Evolutionary conservation across 2,113 vertebrate genomes (phyloP).

Genomic region (Syrrhaptes paradoxus): DNA sequence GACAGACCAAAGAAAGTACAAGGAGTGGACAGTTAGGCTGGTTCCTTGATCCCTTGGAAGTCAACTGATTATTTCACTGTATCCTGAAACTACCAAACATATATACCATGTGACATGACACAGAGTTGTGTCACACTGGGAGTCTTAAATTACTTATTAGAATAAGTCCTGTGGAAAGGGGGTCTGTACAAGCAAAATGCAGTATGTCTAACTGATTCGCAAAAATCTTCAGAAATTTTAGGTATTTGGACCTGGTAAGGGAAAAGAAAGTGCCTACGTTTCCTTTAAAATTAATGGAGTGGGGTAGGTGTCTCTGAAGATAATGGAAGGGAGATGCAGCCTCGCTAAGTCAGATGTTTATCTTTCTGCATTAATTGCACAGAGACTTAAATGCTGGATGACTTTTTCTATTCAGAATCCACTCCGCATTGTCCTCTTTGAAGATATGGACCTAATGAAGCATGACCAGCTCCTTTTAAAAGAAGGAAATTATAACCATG

Average conservation of each 20-base stretch:
- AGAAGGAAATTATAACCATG: not conserved
- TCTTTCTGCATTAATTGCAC: not conserved
- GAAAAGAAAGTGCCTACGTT: not conserved
- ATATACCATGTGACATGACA: not conserved
- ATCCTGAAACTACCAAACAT: not conserved
- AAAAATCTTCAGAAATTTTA: not conserved
- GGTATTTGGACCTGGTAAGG: not conserved
- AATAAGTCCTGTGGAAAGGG: not conserved
- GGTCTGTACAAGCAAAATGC: not conserved
- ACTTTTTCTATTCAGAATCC: not conserved
- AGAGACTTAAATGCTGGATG: not conserved
- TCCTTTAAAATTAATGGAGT: not conserved
- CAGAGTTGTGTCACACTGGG: not conserved
- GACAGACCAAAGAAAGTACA: not conserved
- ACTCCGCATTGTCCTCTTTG: not conserved
- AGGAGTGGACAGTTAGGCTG: not conserved
- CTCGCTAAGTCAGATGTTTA: not conserved
- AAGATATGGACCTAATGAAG: constrained; percentile 23
- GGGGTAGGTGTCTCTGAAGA: not conserved
- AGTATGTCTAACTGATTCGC: not conserved
- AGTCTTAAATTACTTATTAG: not conserved
- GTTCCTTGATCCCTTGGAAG: not conserved
- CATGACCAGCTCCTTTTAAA: not conserved
- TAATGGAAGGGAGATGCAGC: not conserved
- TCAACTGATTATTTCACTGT: not conserved